Evolutionary conservation across 2,888 invertebrate genomes (phyloP).

Genomic region (Neoscelio sp.): DNA sequence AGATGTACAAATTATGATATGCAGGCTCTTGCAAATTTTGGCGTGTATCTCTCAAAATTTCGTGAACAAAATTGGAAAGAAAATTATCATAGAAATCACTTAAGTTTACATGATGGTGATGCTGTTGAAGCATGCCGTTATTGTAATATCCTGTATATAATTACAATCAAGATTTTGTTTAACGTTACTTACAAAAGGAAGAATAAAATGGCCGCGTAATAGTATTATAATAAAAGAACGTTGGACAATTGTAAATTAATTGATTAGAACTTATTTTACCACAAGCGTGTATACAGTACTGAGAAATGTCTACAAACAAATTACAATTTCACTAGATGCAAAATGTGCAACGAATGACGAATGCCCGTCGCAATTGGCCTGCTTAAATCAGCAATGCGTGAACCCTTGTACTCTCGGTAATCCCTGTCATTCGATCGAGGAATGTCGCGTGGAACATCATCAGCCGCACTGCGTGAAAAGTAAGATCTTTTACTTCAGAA

Average conservation of each 20-base stretch:
- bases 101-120: conserved; percentile 56
- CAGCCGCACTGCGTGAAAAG: conserved; percentile 93
- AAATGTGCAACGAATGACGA: conserved; percentile 92
- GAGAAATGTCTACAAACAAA: conserved; percentile 53
- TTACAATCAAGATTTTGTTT: conserved; percentile 23
- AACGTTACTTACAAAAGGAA: not conserved
- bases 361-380: conserved; percentile 91
- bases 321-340: conserved; percentile 85
- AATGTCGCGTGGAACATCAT: conserved; percentile 93
- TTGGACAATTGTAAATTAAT: not conserved
- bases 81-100: conserved; percentile 2
- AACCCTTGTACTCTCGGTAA: conserved; percentile 92
- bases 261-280: conserved; percentile 1
- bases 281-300: no score
- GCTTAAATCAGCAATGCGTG: conserved; percentile 90
- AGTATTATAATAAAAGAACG: conserved; percentile 12
- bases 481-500: conserved; percentile 78
- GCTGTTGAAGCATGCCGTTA: conserved; percentile 58
- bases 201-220: conserved; percentile 7
- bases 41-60: conserved; percentile 48
- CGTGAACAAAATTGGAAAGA: conserved; percentile 8
- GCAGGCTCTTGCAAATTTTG: conserved; percentile 67
- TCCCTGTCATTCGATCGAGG: conserved; percentile 90
- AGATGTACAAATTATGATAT: conserved; percentile 56
- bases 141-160: conserved; percentile 67